Base-by-base conservation (phyloP, 1,140 invertebrate genomes). In the Drosophila triauraria region DNA sequence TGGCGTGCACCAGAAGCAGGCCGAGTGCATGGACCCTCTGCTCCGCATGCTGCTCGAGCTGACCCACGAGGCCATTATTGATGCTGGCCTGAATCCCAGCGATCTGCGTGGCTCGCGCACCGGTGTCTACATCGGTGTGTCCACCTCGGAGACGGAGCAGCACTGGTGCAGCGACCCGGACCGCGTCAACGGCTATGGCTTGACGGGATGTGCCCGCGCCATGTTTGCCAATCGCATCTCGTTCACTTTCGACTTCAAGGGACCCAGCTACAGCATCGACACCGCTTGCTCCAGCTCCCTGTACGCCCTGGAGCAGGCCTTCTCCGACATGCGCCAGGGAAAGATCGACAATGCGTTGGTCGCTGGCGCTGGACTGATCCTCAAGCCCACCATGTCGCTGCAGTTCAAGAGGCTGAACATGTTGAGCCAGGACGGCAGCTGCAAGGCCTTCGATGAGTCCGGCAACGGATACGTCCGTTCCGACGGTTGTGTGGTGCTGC, bases 161-260 rank as follows among this genome's bases (percentile, higher is more conserved):
- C 95, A 94, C 77, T 98, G 96, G 96, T 95, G 95, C 15, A 82
- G 85, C 20, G 95, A 97, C 92, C 94, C 95, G 1, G 96, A 97
- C 46, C 94, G 95, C 82, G 95, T 98, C 2, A 98, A 96, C 91
- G 98, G 98, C 59, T 99, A 99, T 93, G 97, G 96, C 38, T 94
- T 99, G 75, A 98, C 97, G 4, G 98, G 98, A 25, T 98, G 98
- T 93, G 96, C 96, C 57, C 94, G 97, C 44, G 97, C 98, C 30
- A 99, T 99, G 98, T 99, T 99, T 93, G 95, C 98, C 43, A 99
- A 99, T 93, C 95, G 99, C 87, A 95, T 99, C 40, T 99, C 98
- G 0, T 99, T 96, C 93, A 96, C 98, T 10, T 99, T 99, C 93
- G 98, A 99, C 86, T 97, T 99, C 67, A 96, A 93, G 78, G 94